Evolutionary conservation across 2,888 invertebrate species (phyloP).

Genomic region (Itoplectis maculator): DNA sequence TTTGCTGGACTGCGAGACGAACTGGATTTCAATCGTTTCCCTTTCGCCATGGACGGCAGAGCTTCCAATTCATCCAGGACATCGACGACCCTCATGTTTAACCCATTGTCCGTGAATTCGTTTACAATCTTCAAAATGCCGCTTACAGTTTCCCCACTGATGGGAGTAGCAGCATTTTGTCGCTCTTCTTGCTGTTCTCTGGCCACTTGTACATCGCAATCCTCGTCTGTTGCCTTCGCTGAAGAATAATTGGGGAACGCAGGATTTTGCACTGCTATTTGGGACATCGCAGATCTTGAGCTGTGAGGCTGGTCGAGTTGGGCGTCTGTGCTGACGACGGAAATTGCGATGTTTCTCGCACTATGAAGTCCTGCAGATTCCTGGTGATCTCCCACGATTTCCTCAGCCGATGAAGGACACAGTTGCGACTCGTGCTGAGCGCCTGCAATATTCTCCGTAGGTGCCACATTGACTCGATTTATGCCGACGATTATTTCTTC

Average conservation of each 20-base stretch:
- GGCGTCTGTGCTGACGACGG: not conserved
- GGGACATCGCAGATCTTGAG: too few species aligned
- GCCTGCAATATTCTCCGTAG: too few species aligned
- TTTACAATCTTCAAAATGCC: not conserved
- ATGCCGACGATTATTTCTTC: too few species aligned
- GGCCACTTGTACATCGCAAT: not conserved
- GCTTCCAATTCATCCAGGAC: constrained; percentile 9
- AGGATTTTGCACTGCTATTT: not conserved
- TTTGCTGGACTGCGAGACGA: too few species aligned
- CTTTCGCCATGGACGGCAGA: not conserved
- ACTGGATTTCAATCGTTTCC: not conserved
- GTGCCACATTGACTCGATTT: too few species aligned
- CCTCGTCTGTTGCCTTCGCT: not conserved
- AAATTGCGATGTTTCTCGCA: not conserved
- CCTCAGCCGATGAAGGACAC: not conserved
- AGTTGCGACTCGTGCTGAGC: too few species aligned
- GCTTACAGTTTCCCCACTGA: not conserved
- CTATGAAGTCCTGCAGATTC: not conserved
- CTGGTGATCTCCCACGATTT: not conserved
- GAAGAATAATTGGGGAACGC: not conserved
- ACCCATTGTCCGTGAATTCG: not conserved
- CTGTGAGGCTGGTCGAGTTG: too few species aligned
- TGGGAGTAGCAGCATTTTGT: not conserved
- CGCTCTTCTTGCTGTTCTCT: not conserved
- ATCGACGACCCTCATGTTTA: constrained; percentile 1